phyloP scores from a whole-genome alignment of 2,113 vertebrate genomes.

The Scomber japonicus region DNA sequence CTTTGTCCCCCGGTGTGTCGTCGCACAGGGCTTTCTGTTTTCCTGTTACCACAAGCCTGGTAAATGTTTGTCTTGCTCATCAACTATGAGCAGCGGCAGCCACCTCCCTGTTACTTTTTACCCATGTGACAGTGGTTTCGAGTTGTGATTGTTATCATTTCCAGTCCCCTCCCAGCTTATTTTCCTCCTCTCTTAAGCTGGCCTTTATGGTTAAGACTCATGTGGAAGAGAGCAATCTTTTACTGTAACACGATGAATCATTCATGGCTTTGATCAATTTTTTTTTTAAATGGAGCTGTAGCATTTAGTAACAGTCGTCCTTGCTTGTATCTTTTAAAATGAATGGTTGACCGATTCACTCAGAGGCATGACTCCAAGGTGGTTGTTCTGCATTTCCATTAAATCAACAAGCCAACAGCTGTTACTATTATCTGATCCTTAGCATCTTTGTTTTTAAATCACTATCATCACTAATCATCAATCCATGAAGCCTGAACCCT shows the following conservation, averaged over 20 bases:
- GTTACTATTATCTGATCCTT: no score
- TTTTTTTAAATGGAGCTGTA: not conserved
- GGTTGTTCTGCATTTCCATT: not conserved
- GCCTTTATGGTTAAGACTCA: not conserved
- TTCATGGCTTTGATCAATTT: not conserved
- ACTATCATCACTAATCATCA: no score
- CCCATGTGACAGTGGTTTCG: not conserved
- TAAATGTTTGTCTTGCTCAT: constrained; percentile 17
- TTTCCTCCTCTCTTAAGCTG: not conserved
- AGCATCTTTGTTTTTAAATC: no score
- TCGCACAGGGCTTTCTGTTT: constrained; percentile 1
- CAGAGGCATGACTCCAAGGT: not conserved
- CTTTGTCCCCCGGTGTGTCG: constrained; percentile 7
- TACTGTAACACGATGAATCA: not conserved
- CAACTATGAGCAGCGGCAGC: constrained; percentile 8
- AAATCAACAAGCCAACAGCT: not conserved
- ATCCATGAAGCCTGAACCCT: no score
- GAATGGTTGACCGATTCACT: not conserved
- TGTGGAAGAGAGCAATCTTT: not conserved
- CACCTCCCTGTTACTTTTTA: constrained; percentile 1
- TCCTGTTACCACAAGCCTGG: constrained; percentile 14
- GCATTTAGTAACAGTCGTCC: not conserved
- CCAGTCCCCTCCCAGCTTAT: not conserved
- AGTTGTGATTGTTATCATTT: not conserved
- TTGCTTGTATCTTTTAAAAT: not conserved